These are phyloP conservation scores for Loris lydekkerianus DNA, from an alignment of 2,797 vertebrate species.

Conservation along the genomic window DNA sequence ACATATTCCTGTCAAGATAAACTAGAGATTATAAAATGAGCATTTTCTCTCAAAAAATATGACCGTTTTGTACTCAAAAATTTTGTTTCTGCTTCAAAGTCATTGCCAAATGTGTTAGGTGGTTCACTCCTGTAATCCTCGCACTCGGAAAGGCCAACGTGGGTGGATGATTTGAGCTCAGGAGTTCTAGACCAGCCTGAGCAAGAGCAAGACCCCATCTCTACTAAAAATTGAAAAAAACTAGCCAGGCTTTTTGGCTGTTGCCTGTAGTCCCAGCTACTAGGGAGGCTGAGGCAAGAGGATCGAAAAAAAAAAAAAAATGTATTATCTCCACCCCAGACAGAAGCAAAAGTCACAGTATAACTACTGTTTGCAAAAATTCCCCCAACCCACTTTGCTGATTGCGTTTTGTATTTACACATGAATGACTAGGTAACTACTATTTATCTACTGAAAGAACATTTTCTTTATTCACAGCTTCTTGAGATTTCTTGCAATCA, in stretches of 20 bases:
- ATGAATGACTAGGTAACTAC: not conserved
- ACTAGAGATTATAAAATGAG: not conserved
- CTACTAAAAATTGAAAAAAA: no score
- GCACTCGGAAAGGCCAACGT: no score
- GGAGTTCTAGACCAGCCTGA: no score
- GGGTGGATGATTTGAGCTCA: no score
- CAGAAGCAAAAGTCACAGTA: constrained; percentile 35
- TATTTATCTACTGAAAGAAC: constrained; percentile 34
- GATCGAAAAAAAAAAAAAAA: no score
- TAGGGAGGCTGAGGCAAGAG: no score
- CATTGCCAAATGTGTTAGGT: not conserved
- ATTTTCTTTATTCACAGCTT: constrained; percentile 63
- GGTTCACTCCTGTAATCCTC: no score
- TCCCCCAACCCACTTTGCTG: not conserved
- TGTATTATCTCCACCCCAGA: not conserved
- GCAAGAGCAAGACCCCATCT: no score
- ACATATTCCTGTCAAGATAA: not conserved
- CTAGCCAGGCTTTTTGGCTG: no score
- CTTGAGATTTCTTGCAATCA: constrained; percentile 26
- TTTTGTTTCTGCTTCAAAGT: not conserved
- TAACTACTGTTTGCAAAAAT: constrained; percentile 1
- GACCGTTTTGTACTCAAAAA: not conserved
- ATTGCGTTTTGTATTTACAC: constrained; percentile 29
- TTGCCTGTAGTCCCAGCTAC: no score
- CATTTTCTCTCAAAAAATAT: not conserved